Evolutionary conservation across 2,888 invertebrate genomes (phyloP).

Genomic region (Ypsolopha sequella): DNA sequence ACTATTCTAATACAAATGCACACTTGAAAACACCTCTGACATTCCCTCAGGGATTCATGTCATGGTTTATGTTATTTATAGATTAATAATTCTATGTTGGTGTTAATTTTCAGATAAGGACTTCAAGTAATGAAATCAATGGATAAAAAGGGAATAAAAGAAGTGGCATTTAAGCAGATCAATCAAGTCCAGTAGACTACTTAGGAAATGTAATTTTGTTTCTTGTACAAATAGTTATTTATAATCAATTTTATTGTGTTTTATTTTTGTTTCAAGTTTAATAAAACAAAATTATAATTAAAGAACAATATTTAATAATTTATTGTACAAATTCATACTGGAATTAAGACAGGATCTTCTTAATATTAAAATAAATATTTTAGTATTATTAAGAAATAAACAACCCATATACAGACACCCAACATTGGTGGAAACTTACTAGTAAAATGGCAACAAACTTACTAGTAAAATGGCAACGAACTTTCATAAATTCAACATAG

Average conservation of each 20-base stretch:
- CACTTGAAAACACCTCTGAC: no score
- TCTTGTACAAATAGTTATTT: conserved; percentile 52
- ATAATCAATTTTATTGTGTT: conserved; percentile 31
- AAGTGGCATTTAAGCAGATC: conserved; percentile 18
- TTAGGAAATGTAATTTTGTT: conserved; percentile 48
- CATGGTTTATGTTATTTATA: no score
- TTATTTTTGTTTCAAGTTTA: conserved; percentile 16
- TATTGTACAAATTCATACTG: conserved; percentile 62
- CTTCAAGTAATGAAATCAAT: conserved; percentile 29
- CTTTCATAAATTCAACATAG: not conserved
- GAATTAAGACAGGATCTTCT: conserved; percentile 56
- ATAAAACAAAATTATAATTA: conserved; percentile 22
- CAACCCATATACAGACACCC: conserved; percentile 59
- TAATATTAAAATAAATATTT: conserved; percentile 45
- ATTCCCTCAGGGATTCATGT: no score
- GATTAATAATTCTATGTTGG: no score
- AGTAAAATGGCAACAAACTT: conserved; percentile 27
- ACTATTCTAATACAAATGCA: no score
- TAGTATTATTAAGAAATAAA: conserved; percentile 42
- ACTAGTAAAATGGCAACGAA: conserved; percentile 27
- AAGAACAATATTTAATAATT: conserved; percentile 52
- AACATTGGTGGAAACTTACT: conserved; percentile 29
- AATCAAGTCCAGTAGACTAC: conserved; percentile 32
- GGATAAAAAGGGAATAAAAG: conserved; percentile 20
- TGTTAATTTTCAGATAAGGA: conserved; percentile 49